These are phyloP conservation scores for Pheosia tremula DNA, from an alignment of 2,888 invertebrate genomes.

Conservation along the genomic window DNA sequence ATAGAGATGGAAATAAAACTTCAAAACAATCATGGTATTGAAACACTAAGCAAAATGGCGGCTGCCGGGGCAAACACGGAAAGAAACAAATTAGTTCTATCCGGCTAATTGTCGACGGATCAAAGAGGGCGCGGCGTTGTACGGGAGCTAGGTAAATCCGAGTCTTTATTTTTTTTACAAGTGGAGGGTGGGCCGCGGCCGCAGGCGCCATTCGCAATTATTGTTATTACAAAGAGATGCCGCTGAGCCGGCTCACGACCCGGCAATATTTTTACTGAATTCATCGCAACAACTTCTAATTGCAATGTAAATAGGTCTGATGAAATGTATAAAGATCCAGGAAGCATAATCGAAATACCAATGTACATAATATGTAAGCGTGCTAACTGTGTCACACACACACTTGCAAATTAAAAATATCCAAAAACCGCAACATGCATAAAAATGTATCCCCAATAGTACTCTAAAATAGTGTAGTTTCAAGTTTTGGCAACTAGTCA, in stretches of 20 bases:
- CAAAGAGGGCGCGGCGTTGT: conserved; percentile 59
- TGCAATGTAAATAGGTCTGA: conserved; percentile 36
- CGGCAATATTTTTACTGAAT: conserved; percentile 67
- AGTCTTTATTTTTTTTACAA: conserved; percentile 55
- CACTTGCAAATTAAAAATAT: no score
- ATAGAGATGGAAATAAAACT: conserved; percentile 32
- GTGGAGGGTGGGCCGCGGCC: conserved; percentile 55
- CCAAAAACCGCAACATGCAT: no score
- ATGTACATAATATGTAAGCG: no score
- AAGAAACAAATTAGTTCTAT: conserved; percentile 78
- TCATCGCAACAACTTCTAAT: conserved; percentile 63
- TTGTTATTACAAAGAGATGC: conserved; percentile 83
- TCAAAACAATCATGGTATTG: conserved; percentile 72
- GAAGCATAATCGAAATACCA: no score
- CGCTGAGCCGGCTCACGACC: conserved; percentile 73
- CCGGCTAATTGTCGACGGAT: conserved; percentile 79
- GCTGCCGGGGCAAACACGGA: conserved; percentile 52
- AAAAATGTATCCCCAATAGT: no score
- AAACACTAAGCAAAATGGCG: conserved; percentile 68
- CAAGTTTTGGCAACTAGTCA: no score
- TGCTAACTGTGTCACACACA: no score
- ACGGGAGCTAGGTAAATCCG: conserved; percentile 65
- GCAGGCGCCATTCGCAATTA: conserved; percentile 78
- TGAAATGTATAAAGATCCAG: no score
- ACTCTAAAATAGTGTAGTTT: no score